A percentile compares a stretch with the other conserved stretches of the same genome.
Evolutionary conservation across 2,113 vertebrate genomes (phyloP).

Genomic region (Hemibagrus wyckioides): DNA sequence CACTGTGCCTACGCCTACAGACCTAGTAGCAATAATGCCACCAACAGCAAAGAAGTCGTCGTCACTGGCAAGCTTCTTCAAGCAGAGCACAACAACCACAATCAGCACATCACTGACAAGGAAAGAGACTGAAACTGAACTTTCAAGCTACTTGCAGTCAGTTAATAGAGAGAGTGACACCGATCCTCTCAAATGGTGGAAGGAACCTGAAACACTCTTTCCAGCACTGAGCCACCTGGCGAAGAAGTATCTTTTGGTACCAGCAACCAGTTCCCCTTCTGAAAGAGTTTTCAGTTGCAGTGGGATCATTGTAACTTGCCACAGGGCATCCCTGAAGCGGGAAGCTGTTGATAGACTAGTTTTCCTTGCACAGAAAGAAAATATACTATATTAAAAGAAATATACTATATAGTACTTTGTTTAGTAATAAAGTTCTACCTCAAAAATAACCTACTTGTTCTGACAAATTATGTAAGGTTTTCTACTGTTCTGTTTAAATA

Average conservation of each 20-base stretch:
- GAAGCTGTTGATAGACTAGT: constrained; percentile 47
- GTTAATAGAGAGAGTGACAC: constrained; percentile 38
- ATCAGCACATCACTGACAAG: constrained; percentile 36
- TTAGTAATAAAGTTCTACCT: too few species aligned
- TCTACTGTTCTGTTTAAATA: too few species aligned
- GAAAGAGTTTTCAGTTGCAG: constrained; percentile 50
- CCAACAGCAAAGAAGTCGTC: constrained; percentile 38
- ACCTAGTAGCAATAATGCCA: constrained; percentile 27
- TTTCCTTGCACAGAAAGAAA: too few species aligned
- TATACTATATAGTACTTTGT: too few species aligned
- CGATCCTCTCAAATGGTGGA: constrained; percentile 48
- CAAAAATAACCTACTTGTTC: too few species aligned
- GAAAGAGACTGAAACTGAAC: constrained; percentile 35
- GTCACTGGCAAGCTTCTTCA: constrained; percentile 49
- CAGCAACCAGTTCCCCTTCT: constrained; percentile 41
- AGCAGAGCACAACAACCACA: too few species aligned
- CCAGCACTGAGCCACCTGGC: constrained; percentile 43
- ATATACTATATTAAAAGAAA: too few species aligned
- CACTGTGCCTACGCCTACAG: constrained; percentile 11
- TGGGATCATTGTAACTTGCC: constrained; percentile 50
- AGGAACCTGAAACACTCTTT: constrained; percentile 44
- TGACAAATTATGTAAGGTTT: too few species aligned
- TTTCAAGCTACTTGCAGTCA: constrained; percentile 45
- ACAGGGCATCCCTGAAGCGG: constrained; percentile 48
- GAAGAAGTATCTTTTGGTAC: constrained; percentile 51